These are phyloP conservation scores for Rhynchomys soricoides DNA, from an alignment of 2,113 vertebrate species.

Conservation along the genomic window DNA sequence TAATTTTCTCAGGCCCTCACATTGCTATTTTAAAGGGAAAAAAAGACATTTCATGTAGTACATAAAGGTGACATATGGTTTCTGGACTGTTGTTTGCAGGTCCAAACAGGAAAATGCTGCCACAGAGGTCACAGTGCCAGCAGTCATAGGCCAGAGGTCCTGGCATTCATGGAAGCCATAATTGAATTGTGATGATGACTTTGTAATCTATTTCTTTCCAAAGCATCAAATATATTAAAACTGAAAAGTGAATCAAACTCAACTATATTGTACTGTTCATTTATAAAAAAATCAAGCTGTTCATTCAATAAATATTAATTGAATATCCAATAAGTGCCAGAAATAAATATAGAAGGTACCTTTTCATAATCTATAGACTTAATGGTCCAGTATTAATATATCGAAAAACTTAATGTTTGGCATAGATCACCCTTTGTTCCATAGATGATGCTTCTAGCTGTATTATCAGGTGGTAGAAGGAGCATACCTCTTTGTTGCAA, in stretches of 20 bases:
- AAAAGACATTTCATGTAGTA: neutral
- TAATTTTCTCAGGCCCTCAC: neutral
- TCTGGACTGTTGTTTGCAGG: neutral
- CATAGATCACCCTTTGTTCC: neutral
- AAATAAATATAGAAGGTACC: neutral
- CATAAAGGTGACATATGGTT: neutral
- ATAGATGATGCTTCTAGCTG: neutral
- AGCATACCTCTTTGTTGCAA: accelerated
- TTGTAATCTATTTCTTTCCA: neutral
- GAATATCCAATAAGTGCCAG: neutral
- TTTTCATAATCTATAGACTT: neutral
- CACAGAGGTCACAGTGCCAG: neutral
- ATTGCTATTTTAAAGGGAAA: neutral
- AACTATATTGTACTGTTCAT: neutral
- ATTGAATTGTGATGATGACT: neutral
- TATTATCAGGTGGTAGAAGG: neutral
- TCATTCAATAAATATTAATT: conserved; percentile 28
- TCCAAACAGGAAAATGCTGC: neutral
- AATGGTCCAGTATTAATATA: neutral
- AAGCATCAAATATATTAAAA: neutral
- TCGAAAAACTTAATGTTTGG: neutral
- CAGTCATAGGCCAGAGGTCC: neutral
- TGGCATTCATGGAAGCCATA: neutral
- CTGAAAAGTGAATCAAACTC: neutral
- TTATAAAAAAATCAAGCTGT: neutral